These are phyloP conservation scores for Lacanobia oleracea DNA, from an alignment of 2,888 invertebrate genomes.

Conservation along the genomic window DNA sequence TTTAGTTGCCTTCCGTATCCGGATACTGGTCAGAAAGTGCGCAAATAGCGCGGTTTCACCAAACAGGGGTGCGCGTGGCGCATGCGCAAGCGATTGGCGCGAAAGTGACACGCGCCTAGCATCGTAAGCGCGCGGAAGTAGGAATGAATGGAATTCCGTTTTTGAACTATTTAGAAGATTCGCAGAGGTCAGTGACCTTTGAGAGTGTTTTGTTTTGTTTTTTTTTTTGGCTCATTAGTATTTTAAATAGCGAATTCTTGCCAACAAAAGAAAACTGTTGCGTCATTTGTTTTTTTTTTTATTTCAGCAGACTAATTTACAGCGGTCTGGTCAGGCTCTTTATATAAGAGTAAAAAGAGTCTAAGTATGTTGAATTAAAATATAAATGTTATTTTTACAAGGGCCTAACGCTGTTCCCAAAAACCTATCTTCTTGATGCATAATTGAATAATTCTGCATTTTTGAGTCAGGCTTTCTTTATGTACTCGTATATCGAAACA, in stretches of 20 bases:
- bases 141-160: constrained; percentile 61
- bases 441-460: not conserved
- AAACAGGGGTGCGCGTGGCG: constrained; percentile 78
- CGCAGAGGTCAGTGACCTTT: constrained; percentile 21
- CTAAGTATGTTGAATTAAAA: too few species aligned
- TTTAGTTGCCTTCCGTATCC: constrained; percentile 77
- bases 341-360: too few species aligned
- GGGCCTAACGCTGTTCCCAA: too few species aligned
- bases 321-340: not conserved
- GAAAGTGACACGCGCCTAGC: constrained; percentile 80
- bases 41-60: constrained; percentile 82
- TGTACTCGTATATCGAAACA: too few species aligned
- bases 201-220: not conserved
- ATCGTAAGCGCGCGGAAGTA: constrained; percentile 74
- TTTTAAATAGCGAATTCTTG: not conserved
- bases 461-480: not conserved
- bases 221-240: not conserved
- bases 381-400: too few species aligned
- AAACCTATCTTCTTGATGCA: not conserved
- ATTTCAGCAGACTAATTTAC: not conserved
- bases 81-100: constrained; percentile 76
- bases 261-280: not conserved
- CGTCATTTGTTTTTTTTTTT: not conserved
- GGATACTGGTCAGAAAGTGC: constrained; percentile 83
- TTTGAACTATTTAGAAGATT: constrained; percentile 53